Base-by-base conservation (phyloP, 1,140 invertebrate genomes). In the Dryas iulia region DNA sequence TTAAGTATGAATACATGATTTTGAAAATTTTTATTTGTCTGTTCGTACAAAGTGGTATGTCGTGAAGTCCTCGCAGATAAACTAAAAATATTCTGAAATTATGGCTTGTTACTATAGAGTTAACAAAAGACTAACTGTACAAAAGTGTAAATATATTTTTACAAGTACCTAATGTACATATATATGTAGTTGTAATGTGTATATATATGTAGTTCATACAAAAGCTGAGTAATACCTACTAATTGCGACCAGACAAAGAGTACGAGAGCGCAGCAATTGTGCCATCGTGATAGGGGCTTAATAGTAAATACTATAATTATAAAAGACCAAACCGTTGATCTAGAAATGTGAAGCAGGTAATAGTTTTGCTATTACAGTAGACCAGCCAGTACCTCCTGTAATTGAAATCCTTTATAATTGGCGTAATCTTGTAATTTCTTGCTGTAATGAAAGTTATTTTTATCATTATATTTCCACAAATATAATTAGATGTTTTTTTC, bases 381-480 rank as follows among this genome's bases (percentile, higher is more conserved):
- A 52, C n/a, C 24, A 47, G 28, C 33, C n/a, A 30, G 63, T 47
- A 47, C 35, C 35, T 8, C 14, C 39, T 66, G 35, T 60, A 66
- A 59, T 66, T 66, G 64, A 66, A 66, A 66, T 25, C 10, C 18
- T 59, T 18, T 12, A 59, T 66, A 33, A 66, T 52, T 58, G 57
- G 26, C 53, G 53, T 23, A 59, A 66, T 66, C 58, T 31, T 47
- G 39, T 47, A 47, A 47, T 47, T 47, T 47, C 14, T 47, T 47
- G 39, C 21, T 47, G 21, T n/a, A 21, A 21, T 47, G 39, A 47
- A 47, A 47, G 39, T 47, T 39, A 39, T 39, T 39, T 39, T 39
- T 14, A 1, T 39, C n/a, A 39, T n/a, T n/a, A n/a, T n/a, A n/a
- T n/a, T n/a, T n/a, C n/a, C 8, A 47, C 6, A 47, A 47, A 47